These are phyloP conservation scores for Hartigia nigra DNA, from an alignment of 2,888 invertebrate genomes.

Conservation along the genomic window DNA sequence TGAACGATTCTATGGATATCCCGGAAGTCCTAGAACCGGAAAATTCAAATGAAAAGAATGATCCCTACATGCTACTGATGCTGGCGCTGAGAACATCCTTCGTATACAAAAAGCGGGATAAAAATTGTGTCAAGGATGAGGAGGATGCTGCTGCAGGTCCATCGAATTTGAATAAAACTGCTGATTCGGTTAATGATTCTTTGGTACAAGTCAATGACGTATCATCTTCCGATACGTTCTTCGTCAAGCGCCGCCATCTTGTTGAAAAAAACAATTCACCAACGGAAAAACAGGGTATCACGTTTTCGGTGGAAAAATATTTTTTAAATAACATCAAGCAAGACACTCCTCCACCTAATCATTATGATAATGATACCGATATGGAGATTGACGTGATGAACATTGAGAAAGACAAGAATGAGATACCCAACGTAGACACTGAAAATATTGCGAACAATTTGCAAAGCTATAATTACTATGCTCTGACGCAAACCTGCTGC, in stretches of 20 bases:
- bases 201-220: not conserved
- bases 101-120: not conserved
- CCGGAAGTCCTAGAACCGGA: not conserved
- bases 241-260: not conserved
- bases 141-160: not conserved
- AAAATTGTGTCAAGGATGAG: not conserved
- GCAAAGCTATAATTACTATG: not conserved
- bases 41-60: not conserved
- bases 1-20: not conserved
- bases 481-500: not conserved
- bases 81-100: not conserved
- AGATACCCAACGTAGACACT: not conserved
- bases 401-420: not conserved
- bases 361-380: not conserved
- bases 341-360: not conserved
- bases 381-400: not conserved
- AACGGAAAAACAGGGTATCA: not conserved
- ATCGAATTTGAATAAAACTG: not conserved
- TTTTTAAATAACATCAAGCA: not conserved
- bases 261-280: not conserved
- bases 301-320: not conserved
- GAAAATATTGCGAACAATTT: not conserved
- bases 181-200: not conserved
- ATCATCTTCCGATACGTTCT: not conserved
- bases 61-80: not conserved